Evolutionary conservation across 30 jellyfish, hydroid and myxozoan genomes (phyloP).

Genomic region (Cassiopea andromeda): DNA sequence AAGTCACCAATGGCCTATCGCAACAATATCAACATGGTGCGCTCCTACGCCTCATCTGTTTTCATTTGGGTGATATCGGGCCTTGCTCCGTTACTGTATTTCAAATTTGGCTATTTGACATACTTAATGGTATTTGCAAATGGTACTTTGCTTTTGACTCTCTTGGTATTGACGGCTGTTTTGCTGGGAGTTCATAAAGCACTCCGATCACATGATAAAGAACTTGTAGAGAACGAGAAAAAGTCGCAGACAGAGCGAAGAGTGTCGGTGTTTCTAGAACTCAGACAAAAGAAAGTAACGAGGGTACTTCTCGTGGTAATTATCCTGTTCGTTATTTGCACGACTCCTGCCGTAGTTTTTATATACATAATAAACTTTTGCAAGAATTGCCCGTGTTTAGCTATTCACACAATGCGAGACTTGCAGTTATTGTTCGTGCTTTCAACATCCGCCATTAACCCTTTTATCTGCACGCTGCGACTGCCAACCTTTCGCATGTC

Average conservation of each 20-base stretch:
- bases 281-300: constrained; percentile 61
- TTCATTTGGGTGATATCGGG: constrained; percentile 68
- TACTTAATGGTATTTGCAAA: constrained; percentile 67
- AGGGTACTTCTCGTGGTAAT: constrained; percentile 52
- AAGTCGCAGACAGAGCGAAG: constrained; percentile 44
- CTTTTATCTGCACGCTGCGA: constrained; percentile 74
- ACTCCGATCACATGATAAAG: constrained; percentile 33
- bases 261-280: constrained; percentile 52
- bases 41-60: constrained; percentile 41
- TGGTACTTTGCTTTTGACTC: constrained; percentile 68
- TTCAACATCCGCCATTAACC: constrained; percentile 68
- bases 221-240: constrained; percentile 16
- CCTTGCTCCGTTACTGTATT: constrained; percentile 54
- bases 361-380: constrained; percentile 63
- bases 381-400: constrained; percentile 50
- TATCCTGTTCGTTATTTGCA: constrained; percentile 60
- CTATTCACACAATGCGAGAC: constrained; percentile 57
- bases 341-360: constrained; percentile 65
- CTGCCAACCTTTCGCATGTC: constrained; percentile 70
- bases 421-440: constrained; percentile 56
- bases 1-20: constrained; percentile 70
- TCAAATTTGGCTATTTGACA: constrained; percentile 53
- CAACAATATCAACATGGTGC: constrained; percentile 39
- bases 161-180: constrained; percentile 46
- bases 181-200: constrained; percentile 64